Evolutionary conservation across 1,140 invertebrate species (phyloP), one percentile per base, ranked within the genome.

Genomic region (Panagrolaimus sp.): DNA sequence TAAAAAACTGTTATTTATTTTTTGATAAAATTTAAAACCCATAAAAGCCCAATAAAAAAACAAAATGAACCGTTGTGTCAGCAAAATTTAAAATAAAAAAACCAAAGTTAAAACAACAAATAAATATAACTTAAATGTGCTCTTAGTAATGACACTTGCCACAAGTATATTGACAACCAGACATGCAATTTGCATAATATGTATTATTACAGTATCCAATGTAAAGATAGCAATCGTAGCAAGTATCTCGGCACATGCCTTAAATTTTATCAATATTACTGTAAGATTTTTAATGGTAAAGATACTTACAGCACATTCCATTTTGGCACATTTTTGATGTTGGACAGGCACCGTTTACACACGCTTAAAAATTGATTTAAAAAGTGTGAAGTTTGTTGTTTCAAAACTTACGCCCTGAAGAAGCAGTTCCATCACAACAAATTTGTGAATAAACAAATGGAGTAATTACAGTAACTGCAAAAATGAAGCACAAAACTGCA

Each of bases 221-320:
- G 16, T 57, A 57, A 27, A 57, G 51, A 20, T 57, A 27, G n/a
- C 51, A 57, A 57, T 57, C 51, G 8, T 57, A 57, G 51, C 51
- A 57, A 8, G 51, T 57, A 57, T 57, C 51, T 20, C 51, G 51
- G 27, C 51, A 57, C 9, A 27, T 57, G 51, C 51, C 51, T 57
- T 11, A n/a, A 57, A 57, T 38, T 38, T 4, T 27, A 20, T 5
- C 11, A 27, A 57, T 2, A 27, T 20, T 11, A 20, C 51, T 25
- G 14, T 20, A 5, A 11, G n/a, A 9, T 20, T n/a, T 53, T n/a
- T n/a, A n/a, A n/a, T n/a, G n/a, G n/a, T n/a, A 23, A 11, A 9
- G 8, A 25, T 20, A 57, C 51, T 57, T 57, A 57, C 51, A 57
- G 4, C 51, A 57, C 20, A 27, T 27, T 57, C 51, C 51, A 57